These are phyloP conservation scores for Microtus pennsylvanicus DNA, from an alignment of 2,113 vertebrate genomes.

Conservation along the genomic window DNA sequence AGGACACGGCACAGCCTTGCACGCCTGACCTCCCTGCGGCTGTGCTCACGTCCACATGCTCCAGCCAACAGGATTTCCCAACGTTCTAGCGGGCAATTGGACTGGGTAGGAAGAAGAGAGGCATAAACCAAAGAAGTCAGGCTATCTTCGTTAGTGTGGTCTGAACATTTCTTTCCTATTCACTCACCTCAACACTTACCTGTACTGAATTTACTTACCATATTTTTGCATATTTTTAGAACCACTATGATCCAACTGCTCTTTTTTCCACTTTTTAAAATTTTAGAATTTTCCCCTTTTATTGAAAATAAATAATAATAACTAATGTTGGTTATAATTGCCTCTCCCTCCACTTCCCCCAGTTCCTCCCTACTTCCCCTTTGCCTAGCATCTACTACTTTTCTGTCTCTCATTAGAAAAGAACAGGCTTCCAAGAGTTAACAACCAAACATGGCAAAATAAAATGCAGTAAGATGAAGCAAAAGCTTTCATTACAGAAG, in stretches of 20 bases:
- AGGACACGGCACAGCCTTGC: neutral
- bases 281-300: neutral
- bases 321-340: neutral
- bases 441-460: neutral
- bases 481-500: neutral
- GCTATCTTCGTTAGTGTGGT: conserved; percentile 10
- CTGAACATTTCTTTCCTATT: conserved; percentile 26
- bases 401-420: neutral
- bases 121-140: no score
- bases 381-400: neutral
- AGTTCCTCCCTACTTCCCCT: neutral
- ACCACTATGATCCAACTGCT: neutral
- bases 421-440: neutral
- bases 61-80: neutral
- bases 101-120: neutral
- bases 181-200: neutral
- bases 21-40: neutral
- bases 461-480: neutral
- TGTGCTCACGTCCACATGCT: neutral
- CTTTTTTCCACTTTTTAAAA: neutral
- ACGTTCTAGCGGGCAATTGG: neutral
- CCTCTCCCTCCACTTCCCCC: neutral
- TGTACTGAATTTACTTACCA: conserved; percentile 10
- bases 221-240: conserved; percentile 31
- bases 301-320: neutral